Base-by-base conservation (phyloP, 1,140 invertebrate genomes). In the Tetramorium alpestre region DNA sequence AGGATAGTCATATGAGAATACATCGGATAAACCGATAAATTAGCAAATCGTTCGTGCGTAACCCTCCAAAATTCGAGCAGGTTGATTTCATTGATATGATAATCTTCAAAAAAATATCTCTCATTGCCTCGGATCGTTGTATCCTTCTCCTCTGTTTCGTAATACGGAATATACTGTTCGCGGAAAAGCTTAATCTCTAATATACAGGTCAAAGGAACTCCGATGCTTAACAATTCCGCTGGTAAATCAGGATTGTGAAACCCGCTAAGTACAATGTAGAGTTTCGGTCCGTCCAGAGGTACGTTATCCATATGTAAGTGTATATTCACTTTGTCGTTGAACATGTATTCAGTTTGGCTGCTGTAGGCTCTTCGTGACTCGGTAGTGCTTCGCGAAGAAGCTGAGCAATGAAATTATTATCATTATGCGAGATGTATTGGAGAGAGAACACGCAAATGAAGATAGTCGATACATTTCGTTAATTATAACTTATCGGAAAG, bases 241-340 rank as follows among this genome's bases (percentile, higher is more conserved):
- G 94, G 91, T 64, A 96, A 87, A 49, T 93, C 87, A 0, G 95
- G 94, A 87, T 96, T 95, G 65, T 94, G 88, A 92, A 96, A 96
- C 0, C 96, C 96, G 0, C 95, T 95, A 3, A 96, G 85, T 28
- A 96, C 95, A 25, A 96, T 90, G 82, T 96, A 96, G 2, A 96
- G 86, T 88, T 96, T 95, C 0, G 96, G 96, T 25, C 96, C 96
- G 64, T 96, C 93, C 22, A 89, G 80, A 0, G 96, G 96, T 86
- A 93, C 95, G 76, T 96, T 96, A 80, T 96, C 95, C 1, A 96
- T 90, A 76, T 95, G 92, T 54, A 96, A 91, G 56, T 88, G 89
- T 4, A 96, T 96, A 78, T 95, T 96, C 80, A 94, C 94, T 77
- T 94, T 91, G 8, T 86, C 72, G 0, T 73, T 64, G 5, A 64